Conservation (phyloP, 2,797 vertebrate species). For the Argentina silus region DNA sequence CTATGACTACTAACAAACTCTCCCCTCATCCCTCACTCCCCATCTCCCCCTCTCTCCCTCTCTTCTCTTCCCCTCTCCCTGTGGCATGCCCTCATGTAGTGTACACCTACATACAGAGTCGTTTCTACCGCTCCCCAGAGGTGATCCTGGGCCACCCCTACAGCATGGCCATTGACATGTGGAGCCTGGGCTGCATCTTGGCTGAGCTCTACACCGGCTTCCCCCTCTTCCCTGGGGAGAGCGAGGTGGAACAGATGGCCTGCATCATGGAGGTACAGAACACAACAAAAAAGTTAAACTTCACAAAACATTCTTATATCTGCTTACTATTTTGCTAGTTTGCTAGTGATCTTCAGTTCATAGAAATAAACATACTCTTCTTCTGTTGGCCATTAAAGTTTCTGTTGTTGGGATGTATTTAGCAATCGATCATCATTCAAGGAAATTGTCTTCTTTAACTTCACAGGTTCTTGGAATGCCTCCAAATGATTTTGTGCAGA, state of each 20-base stretch:
- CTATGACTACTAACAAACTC: not conserved
- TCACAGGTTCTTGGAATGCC: slow-evolving; percentile 91
- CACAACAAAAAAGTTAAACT: no score
- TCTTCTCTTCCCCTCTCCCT: not conserved
- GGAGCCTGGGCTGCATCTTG: slow-evolving; percentile 94
- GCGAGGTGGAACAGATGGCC: slow-evolving; percentile 91
- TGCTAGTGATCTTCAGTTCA: no score
- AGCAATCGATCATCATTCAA: not conserved
- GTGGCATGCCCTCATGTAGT: slow-evolving; percentile 67
- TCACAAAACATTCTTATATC: no score
- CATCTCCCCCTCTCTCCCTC: not conserved
- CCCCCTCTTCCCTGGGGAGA: slow-evolving; percentile 91
- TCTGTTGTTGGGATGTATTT: not conserved
- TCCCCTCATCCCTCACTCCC: not conserved
- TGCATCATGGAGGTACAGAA: slow-evolving; percentile 93
- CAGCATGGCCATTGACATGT: slow-evolving; percentile 95
- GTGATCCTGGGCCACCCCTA: slow-evolving; percentile 93
- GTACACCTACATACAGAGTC: slow-evolving; percentile 94
- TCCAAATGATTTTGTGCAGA: slow-evolving; percentile 87
- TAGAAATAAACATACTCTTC: no score
- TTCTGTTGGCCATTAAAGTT: no score
- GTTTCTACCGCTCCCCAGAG: slow-evolving; percentile 94
- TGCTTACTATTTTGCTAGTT: no score
- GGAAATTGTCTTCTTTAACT: slow-evolving; percentile 23
- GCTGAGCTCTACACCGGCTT: slow-evolving; percentile 90